Base-by-base conservation (phyloP, 2,888 invertebrate species). In the Melieria crassipennis region DNA sequence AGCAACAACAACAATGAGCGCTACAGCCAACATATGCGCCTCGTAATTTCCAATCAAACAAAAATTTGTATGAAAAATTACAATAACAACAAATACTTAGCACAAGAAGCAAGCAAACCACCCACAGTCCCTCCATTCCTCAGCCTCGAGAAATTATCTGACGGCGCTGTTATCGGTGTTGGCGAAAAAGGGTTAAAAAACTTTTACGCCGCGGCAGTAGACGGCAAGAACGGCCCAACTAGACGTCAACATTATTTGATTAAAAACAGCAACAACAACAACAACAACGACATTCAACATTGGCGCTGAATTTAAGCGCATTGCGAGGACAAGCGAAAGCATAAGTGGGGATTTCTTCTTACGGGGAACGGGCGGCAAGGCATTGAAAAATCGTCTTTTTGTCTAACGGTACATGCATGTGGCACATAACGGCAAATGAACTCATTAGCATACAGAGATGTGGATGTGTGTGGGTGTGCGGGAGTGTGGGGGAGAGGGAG, bases 391-490 rank as follows among this genome's bases (percentile, higher is more conserved):
- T 30, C 69, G 60, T 55, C 62, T 69, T 63, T 63, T 55, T 55
- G 47, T 13, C 13, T 56, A 56, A 45, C 10, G n/a, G 3, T 13
- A 55, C 5, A 60, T 4, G 16, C 55, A 46, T 56, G 62, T 63
- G 57, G 71, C 71, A 72, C 52, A 52, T 58, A 58, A 10, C n/a
- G 30, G n/a, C 65, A 69, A 72, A 73, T 46, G 48, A 72, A 70
- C 74, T 74, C 74, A 74, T 74, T 74, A 74, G 69, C 74, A 74
- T 74, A 74, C 68, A 69, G 9, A 45, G 13, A 61, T n/a, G 48
- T 50, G 55, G 13, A 63, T 52, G 58, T 43, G 30, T 30, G n/a
- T 43, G 5, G 16, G 45, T 13, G 5, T 11, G 42, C 11, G 6
- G 7, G 45, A 4, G 13, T 50, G 67, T 43, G 11, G 45, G 4